Base-by-base conservation (phyloP, 2,113 vertebrate genomes). In the Lipotes vexillifer region DNA sequence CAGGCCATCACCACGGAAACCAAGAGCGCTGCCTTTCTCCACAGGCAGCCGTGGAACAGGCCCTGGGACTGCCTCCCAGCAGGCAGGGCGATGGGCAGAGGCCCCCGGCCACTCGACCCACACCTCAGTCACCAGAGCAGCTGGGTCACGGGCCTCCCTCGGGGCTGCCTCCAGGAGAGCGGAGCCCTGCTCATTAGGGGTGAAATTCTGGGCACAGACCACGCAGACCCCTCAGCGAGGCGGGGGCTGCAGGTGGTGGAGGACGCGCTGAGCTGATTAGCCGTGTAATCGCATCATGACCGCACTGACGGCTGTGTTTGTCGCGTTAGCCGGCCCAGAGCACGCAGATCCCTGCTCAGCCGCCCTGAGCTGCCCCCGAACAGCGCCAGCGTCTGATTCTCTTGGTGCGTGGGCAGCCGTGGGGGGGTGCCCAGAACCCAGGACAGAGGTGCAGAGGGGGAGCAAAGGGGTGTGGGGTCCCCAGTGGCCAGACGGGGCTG, bases 221-320 rank as follows among this genome's bases (percentile, higher is more conserved):
- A 78, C 5, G 5, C 25, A 80, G 97, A 74, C 78, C 91, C 95
- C 84, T 83, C 23, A 23, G 87, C 33, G 71, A 85, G 97, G 93
- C 59, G 93, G 96, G 77, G 85, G 57, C 20, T 25, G 93, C 97
- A 90, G 96, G 88, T 88, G 93, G 84, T 46, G 36, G 46, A 80
- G 98, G 97, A 88, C 97, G 97, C 97, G 93, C 98, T 94, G 96
- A 78, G 96, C 98, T 98, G 99, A 99, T 99, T 98, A 99, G 97
- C 98, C 96, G 91, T 90, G 98, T 99, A 98, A 99, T 98, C 97
- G 88, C 44, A 88, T 96, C 94, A 98, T 99, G 98, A 98, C 98
- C 97, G 98, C 97, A 94, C 98, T 98, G 98, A 98, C 97, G 97
- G 97, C 97, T 97, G 88, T 97, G 98, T 96, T 97, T 97, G 96